Percentiles rank a stretch among this genome's conserved stretches.
phyloP scores from a whole-genome alignment of 2,888 invertebrate species.

The Drosophila bunnanda region DNA sequence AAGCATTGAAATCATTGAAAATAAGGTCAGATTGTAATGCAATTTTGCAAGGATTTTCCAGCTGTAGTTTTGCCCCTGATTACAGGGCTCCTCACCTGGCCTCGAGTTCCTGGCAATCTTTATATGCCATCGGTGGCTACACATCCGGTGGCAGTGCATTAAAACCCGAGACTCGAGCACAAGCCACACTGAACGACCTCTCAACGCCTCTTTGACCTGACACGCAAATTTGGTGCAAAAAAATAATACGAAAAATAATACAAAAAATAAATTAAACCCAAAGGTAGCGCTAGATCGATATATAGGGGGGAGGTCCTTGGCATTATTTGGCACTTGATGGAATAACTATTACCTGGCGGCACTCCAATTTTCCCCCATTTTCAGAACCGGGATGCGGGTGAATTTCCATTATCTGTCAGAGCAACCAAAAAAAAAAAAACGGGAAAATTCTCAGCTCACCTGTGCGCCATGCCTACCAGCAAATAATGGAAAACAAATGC shows the following conservation, averaged over 20 bases:
- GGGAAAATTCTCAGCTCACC: slow-evolving; percentile 18
- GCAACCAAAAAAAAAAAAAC: background rate
- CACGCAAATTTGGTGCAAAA: slow-evolving; percentile 34
- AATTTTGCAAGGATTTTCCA: background rate
- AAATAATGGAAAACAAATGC: slow-evolving; percentile 40
- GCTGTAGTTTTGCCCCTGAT: background rate
- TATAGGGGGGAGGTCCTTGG: slow-evolving; percentile 22
- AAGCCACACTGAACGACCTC: slow-evolving; percentile 28
- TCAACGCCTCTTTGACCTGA: slow-evolving; percentile 33
- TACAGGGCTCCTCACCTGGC: slow-evolving; percentile 14
- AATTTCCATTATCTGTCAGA: slow-evolving; percentile 25
- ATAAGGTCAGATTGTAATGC: background rate
- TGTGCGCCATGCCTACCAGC: slow-evolving; percentile 17
- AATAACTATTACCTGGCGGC: slow-evolving; percentile 30
- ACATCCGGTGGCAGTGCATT: slow-evolving; percentile 29
- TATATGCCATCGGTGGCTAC: slow-evolving; percentile 33
- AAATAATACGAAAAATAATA: background rate
- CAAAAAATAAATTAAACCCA: background rate
- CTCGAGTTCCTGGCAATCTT: slow-evolving; percentile 36
- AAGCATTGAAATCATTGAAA: background rate
- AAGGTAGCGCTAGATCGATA: slow-evolving; percentile 30
- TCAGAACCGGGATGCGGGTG: slow-evolving; percentile 25
- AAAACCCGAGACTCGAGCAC: slow-evolving; percentile 21
- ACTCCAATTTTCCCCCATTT: background rate
- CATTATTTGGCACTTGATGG: slow-evolving; percentile 26